Percentiles rank a stretch among this genome's conserved stretches.
These are phyloP conservation scores for Stegana nigrithorax DNA, from an alignment of 2,888 invertebrate genomes.

Conservation along the genomic window DNA sequence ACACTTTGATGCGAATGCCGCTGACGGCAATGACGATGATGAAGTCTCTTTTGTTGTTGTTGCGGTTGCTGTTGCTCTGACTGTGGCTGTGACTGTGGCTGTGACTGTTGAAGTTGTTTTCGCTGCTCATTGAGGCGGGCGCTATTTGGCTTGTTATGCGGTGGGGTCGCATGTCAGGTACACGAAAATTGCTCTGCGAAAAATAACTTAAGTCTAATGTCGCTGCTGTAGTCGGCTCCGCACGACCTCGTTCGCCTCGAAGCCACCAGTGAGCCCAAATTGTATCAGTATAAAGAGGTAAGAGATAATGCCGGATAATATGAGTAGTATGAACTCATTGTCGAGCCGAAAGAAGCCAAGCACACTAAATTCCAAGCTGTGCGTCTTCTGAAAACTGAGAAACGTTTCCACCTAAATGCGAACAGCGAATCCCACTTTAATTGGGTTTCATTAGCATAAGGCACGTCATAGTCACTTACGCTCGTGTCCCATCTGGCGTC, in stretches of 20 bases:
- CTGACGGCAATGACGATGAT: slow-evolving; percentile 17
- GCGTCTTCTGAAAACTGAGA: slow-evolving; percentile 48
- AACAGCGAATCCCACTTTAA: too few relatives aligned
- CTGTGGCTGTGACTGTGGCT: neutral
- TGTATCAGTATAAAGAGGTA: slow-evolving; percentile 58
- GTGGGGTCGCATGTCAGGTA: too few relatives aligned
- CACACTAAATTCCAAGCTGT: slow-evolving; percentile 50
- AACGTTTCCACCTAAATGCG: slow-evolving; percentile 44
- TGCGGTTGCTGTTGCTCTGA: slow-evolving; percentile 24
- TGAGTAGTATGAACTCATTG: slow-evolving; percentile 52
- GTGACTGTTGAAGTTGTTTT: slow-evolving; percentile 10
- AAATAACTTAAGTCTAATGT: neutral
- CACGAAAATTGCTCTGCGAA: neutral
- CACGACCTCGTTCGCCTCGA: slow-evolving; percentile 28
- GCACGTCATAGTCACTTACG: slow-evolving; percentile 41
- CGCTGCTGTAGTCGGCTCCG: neutral
- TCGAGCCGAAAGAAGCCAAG: slow-evolving; percentile 54
- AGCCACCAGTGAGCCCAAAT: slow-evolving; percentile 50
- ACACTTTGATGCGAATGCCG: slow-evolving; percentile 49
- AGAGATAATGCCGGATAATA: slow-evolving; percentile 55
- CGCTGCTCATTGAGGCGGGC: neutral
- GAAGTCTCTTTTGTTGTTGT: slow-evolving; percentile 30
- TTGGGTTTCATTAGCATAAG: neutral
- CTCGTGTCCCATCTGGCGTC: slow-evolving; percentile 59
- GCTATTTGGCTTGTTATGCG: too few relatives aligned